These are phyloP conservation scores for Noctua janthina DNA, from an alignment of 2,888 invertebrate genomes.

Conservation along the genomic window DNA sequence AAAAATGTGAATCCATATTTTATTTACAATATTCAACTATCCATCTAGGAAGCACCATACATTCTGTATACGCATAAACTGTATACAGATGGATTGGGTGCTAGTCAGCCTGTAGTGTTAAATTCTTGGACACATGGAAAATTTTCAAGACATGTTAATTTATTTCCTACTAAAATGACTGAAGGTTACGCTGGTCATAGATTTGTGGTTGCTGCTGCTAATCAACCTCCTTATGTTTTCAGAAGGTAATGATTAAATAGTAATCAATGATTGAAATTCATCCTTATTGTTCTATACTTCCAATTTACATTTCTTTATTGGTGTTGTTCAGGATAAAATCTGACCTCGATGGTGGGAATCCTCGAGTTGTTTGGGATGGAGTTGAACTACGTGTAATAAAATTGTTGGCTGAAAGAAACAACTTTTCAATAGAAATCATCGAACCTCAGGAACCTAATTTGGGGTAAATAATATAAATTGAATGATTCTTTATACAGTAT, in stretches of 20 bases:
- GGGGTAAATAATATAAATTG: slow-evolving; percentile 67
- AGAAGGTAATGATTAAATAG: slow-evolving; percentile 85
- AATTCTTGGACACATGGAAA: slow-evolving; percentile 93
- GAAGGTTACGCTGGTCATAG: slow-evolving; percentile 94
- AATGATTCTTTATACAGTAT: neutral
- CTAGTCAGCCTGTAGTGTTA: slow-evolving; percentile 92
- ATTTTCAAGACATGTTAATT: slow-evolving; percentile 91
- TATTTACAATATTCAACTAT: slow-evolving; percentile 11
- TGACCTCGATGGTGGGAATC: slow-evolving; percentile 86
- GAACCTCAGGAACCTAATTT: slow-evolving; percentile 89
- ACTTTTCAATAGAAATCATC: slow-evolving; percentile 93
- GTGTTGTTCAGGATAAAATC: slow-evolving; percentile 77
- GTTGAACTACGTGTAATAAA: slow-evolving; percentile 93
- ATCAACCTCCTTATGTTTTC: slow-evolving; percentile 94
- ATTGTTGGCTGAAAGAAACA: slow-evolving; percentile 91
- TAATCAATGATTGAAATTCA: neutral
- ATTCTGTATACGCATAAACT: slow-evolving; percentile 94
- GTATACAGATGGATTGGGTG: slow-evolving; percentile 93
- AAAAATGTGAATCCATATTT: neutral
- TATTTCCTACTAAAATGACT: slow-evolving; percentile 93
- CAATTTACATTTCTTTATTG: neutral
- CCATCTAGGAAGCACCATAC: slow-evolving; percentile 91
- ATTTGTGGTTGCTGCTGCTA: slow-evolving; percentile 92
- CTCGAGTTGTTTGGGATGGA: slow-evolving; percentile 92
- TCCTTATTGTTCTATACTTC: too few species aligned